Evolutionary conservation across 2,888 invertebrate species (phyloP).

Genomic region (Melanophora roralis): DNA sequence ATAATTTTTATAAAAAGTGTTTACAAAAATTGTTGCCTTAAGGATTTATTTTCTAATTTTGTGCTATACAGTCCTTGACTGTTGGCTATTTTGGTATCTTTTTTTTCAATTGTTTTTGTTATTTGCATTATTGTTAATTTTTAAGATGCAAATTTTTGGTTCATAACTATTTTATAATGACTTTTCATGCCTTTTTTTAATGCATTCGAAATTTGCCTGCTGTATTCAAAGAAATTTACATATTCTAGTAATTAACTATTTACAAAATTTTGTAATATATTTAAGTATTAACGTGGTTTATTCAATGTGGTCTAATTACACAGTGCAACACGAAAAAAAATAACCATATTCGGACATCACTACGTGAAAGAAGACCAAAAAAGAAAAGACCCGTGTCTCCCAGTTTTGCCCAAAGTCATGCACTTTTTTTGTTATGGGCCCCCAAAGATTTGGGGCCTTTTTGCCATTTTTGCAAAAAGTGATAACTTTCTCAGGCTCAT

Average conservation of each 20-base stretch:
- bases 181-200: background rate
- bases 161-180: background rate
- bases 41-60: constrained; percentile 48
- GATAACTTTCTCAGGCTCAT: too few relatives aligned
- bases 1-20: background rate
- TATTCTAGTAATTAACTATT: constrained; percentile 20
- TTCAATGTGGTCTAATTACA: constrained; percentile 21
- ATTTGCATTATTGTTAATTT: background rate
- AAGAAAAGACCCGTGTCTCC: too few relatives aligned
- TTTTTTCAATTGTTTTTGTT: background rate
- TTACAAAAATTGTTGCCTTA: background rate
- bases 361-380: too few relatives aligned
- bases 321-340: too few relatives aligned
- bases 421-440: too few relatives aligned
- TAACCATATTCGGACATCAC: too few relatives aligned
- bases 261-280: constrained; percentile 37
- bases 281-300: too few relatives aligned
- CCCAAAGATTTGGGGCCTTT: too few relatives aligned
- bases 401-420: too few relatives aligned
- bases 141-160: background rate
- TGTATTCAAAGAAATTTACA: constrained; percentile 9
- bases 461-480: too few relatives aligned
- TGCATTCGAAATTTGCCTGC: background rate
- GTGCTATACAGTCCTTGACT: constrained; percentile 7
- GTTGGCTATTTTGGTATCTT: constrained; percentile 10